Evolutionary conservation across 2,797 vertebrate species (phyloP).

Genomic region (Hippocampus kuda): DNA sequence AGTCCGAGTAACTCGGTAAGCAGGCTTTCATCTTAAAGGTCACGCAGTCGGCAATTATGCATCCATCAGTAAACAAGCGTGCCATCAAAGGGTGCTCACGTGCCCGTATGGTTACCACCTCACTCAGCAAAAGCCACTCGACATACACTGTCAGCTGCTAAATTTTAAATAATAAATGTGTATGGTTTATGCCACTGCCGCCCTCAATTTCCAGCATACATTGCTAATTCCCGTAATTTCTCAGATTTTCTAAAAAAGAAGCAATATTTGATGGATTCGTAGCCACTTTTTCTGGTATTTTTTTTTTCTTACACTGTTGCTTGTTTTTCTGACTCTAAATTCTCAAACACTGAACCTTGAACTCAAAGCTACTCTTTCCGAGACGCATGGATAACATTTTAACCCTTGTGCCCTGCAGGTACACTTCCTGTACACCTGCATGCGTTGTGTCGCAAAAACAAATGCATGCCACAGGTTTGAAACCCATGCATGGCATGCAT

Average conservation of each 20-base stretch:
- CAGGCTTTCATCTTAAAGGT: constrained; percentile 36
- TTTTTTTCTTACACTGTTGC: constrained; percentile 8
- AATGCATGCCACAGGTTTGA: too few relatives aligned
- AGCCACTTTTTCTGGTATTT: too few relatives aligned
- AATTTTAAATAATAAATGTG: constrained; percentile 27
- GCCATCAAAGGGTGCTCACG: constrained; percentile 14
- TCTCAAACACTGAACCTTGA: constrained; percentile 15
- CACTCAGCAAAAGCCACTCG: constrained; percentile 24
- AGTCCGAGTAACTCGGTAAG: constrained; percentile 15
- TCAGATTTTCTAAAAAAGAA: too few relatives aligned
- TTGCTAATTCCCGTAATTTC: not conserved
- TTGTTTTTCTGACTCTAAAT: constrained; percentile 20
- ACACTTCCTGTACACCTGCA: too few relatives aligned
- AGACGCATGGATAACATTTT: constrained; percentile 14
- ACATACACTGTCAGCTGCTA: constrained; percentile 11
- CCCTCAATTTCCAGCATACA: not conserved
- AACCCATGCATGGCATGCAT: too few relatives aligned
- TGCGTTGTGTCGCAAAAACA: too few relatives aligned
- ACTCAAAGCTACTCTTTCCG: constrained; percentile 13
- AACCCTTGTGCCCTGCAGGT: too few relatives aligned
- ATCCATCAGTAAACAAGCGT: constrained; percentile 43
- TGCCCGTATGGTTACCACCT: constrained; percentile 27
- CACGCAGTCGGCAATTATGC: constrained; percentile 31
- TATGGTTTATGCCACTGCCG: not conserved
- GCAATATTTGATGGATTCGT: too few relatives aligned